phyloP scores from a whole-genome alignment of 2,797 vertebrate genomes.

The Tauraco hartlaubi region DNA sequence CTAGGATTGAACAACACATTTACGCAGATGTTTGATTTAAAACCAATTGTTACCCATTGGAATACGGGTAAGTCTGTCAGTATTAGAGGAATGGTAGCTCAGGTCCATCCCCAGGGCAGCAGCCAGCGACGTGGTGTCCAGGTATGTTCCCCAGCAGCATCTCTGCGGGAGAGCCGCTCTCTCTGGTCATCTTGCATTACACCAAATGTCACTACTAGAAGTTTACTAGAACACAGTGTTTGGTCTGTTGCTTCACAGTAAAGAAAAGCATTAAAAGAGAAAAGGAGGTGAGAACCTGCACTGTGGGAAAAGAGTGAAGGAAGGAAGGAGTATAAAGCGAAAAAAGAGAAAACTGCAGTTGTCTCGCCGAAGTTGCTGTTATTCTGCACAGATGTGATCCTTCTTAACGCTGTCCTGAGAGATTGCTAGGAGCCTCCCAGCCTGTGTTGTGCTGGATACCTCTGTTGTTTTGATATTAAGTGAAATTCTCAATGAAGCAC shows the following conservation, averaged over 20 bases:
- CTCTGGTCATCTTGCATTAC: neutral
- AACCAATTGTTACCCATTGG: accelerated
- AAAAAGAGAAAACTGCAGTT: neutral
- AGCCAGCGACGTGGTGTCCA: accelerated
- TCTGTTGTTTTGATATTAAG: neutral
- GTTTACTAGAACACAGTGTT: neutral
- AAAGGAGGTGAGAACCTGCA: neutral
- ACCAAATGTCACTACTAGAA: neutral
- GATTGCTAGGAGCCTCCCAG: neutral
- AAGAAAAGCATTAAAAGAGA: neutral
- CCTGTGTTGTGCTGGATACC: neutral
- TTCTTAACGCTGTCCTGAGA: neutral
- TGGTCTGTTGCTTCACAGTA: neutral
- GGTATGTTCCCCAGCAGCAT: neutral
- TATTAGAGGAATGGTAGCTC: neutral
- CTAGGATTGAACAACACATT: neutral
- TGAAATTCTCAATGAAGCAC: neutral
- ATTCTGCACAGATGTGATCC: neutral
- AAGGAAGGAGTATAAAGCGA: neutral
- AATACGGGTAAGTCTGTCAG: neutral
- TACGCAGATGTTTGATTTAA: neutral
- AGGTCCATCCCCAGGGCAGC: neutral
- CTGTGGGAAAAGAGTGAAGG: neutral
- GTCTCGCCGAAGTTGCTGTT: neutral
- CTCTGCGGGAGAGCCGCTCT: neutral